Base-by-base conservation (phyloP, 2,797 vertebrate genomes). In the Paratrypauchen microcephalus region DNA sequence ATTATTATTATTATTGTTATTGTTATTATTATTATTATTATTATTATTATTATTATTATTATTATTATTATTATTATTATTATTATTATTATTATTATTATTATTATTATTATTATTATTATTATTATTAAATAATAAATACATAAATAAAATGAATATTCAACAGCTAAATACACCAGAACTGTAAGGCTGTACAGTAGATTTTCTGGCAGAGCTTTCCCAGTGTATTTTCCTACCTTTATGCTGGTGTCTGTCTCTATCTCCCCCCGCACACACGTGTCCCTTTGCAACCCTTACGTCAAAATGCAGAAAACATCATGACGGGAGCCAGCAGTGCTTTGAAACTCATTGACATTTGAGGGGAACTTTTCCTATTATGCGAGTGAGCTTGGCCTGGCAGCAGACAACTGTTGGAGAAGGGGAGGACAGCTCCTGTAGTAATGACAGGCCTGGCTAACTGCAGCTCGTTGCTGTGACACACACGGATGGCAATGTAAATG, bases 361-460 rank as follows among this genome's bases (percentile, higher is more conserved):
- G 65, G 76, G 65, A 91, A 89, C 79, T 89, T 87, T 87, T 87
- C 74, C 71, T 72, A 74, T 68, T 66, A 68, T 62, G 56, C 73
- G 78, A 74, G 78, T 79, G 77, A 86, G 74, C 58, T 73, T 77
- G 84, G 71, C 78, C 64, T 75, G 75, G 74, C 72, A 54, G 66
- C 73, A 84, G 84, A 79, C 81, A 79, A 82, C 71, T 15, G 45
- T 75, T 80, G 26, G 78, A 75, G 39, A 81, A 85, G 76, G 83
- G 89, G 87, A 87, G 86, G 89, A 91, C 86, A 88, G 85, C 79
- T 86, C 70, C 74, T 72, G 70, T 73, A 72, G 74, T 90, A 91
- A 90, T 90, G 86, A 87, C 88, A 85, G 86, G 83, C 81, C 81
- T 86, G 82, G 84, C 86, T 90, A 88, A 88, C 88, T 83, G 87